Percentiles rank a stretch among this genome's conserved stretches.
Conservation (phyloP, 92 coral and sea anemone species). For the Epizoanthus scotinus region DNA sequence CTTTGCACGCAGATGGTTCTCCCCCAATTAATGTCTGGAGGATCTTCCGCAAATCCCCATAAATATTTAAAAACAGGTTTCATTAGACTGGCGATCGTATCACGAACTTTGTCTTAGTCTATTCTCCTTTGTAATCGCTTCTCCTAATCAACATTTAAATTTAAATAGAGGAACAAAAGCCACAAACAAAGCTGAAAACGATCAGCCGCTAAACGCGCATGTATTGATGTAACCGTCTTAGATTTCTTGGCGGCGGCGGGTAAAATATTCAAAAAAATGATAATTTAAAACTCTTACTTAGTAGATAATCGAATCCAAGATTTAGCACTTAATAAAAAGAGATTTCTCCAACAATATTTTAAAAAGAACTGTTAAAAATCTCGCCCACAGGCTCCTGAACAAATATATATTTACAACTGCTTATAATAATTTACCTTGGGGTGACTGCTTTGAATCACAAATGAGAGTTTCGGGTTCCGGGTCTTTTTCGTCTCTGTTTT, state of each 20-base stretch:
- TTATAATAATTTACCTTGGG: constrained; percentile 52
- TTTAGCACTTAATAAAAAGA: neutral
- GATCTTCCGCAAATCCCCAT: constrained; percentile 25
- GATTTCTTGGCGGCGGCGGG: neutral
- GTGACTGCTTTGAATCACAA: constrained; percentile 50
- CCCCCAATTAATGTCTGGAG: constrained; percentile 23
- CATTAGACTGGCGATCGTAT: neutral
- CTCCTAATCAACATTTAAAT: constrained; percentile 1
- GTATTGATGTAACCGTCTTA: too few species aligned
- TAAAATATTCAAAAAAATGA: neutral
- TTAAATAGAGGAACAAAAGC: neutral
- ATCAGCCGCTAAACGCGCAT: neutral
- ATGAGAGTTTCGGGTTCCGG: constrained; percentile 29
- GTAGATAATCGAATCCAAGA: neutral
- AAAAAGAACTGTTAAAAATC: constrained; percentile 7
- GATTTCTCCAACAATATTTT: neutral
- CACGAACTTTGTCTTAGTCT: neutral
- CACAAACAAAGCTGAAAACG: neutral
- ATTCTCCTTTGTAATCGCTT: neutral
- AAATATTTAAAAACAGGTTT: neutral
- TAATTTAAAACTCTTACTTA: neutral
- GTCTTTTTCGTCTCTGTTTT: constrained; percentile 36
- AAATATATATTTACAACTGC: constrained; percentile 3
- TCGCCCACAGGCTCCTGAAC: constrained; percentile 36
- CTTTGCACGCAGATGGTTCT: constrained; percentile 41